A percentile compares a stretch with the other conserved stretches of the same genome.
phyloP scores from a whole-genome alignment of 2,888 invertebrate genomes.

The Eudasyphora cyanicolor region DNA sequence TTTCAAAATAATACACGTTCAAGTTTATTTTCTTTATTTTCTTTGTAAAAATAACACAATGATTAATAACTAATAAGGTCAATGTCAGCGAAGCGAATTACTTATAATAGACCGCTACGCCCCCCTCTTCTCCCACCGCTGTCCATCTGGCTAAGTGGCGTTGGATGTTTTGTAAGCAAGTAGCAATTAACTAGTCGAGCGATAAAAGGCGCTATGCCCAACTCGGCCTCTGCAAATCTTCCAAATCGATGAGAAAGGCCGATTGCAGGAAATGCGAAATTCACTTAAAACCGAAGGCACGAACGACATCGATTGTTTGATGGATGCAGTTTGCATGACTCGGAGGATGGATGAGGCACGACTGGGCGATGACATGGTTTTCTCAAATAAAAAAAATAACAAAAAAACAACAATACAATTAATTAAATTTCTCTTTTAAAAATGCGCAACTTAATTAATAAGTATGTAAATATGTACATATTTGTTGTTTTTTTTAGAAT shows the following conservation, averaged over 20 bases:
- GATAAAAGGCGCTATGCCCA: neutral
- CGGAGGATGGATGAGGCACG: no score
- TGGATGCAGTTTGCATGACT: no score
- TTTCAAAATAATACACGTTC: slow-evolving; percentile 36
- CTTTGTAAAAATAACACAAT: slow-evolving; percentile 47
- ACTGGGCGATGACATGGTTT: no score
- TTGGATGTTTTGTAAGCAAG: neutral
- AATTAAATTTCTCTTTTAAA: neutral
- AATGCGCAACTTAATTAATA: neutral
- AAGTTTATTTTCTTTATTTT: slow-evolving; percentile 58
- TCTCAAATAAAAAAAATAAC: no score
- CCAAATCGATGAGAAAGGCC: neutral
- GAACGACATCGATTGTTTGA: neutral
- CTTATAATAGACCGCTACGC: neutral
- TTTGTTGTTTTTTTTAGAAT: neutral
- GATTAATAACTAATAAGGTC: slow-evolving; percentile 60
- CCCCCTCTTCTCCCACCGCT: no score
- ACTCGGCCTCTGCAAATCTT: no score
- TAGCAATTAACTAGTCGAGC: neutral
- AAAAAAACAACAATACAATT: no score
- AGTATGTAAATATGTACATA: neutral
- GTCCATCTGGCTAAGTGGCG: no score
- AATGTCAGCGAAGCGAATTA: slow-evolving; percentile 43
- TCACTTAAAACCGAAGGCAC: neutral
- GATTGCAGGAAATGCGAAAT: neutral